Evolutionary conservation across 2,888 invertebrate genomes (phyloP).

Genomic region (Drosophila setosimentum): DNA sequence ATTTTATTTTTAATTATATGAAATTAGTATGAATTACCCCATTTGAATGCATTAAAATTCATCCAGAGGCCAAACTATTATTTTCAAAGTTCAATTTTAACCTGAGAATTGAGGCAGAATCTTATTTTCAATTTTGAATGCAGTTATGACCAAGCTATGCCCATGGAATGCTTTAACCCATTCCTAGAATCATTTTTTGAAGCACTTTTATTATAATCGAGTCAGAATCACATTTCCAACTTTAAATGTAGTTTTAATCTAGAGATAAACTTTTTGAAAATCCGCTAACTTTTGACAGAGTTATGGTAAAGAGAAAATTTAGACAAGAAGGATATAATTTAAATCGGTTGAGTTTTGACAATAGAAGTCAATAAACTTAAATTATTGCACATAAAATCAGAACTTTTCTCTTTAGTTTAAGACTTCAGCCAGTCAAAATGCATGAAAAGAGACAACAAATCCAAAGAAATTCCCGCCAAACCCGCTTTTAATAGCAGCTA

Average conservation of each 20-base stretch:
- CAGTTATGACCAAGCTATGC: too few species aligned
- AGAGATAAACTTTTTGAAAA: not conserved
- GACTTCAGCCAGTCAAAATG: not conserved
- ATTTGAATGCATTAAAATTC: not conserved
- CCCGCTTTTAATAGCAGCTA: not conserved
- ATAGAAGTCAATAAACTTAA: not conserved
- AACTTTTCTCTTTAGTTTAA: not conserved
- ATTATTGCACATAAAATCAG: not conserved
- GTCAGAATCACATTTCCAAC: not conserved
- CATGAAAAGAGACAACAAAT: not conserved
- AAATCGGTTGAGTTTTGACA: not conserved
- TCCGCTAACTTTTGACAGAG: not conserved
- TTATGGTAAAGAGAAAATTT: not conserved
- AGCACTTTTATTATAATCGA: too few species aligned
- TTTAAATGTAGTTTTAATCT: not conserved
- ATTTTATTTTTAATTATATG: not conserved
- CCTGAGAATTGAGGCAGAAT: not conserved
- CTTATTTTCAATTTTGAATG: not conserved
- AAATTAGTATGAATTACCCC: not conserved
- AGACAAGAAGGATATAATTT: not conserved
- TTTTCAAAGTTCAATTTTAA: not conserved
- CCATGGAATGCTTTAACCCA: too few species aligned
- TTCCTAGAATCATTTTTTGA: too few species aligned
- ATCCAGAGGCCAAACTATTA: not conserved
- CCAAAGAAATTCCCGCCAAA: not conserved